phyloP scores from a whole-genome alignment of 2,888 invertebrate species.

The Dugesia japonica region DNA sequence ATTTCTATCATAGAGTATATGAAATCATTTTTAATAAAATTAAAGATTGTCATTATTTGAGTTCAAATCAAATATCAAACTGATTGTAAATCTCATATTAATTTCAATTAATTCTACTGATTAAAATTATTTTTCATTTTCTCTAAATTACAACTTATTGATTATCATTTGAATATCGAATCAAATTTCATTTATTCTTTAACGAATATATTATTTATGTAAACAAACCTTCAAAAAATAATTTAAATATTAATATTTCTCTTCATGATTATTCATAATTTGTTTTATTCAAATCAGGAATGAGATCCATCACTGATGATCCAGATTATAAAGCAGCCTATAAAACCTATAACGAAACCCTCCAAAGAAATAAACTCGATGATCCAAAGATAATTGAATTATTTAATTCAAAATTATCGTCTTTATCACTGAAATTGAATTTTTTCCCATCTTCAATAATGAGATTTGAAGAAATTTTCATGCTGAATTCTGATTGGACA shows the following conservation, averaged over 20 bases:
- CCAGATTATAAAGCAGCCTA: slow-evolving; percentile 41
- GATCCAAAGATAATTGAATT: slow-evolving; percentile 41
- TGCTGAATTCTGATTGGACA: slow-evolving; percentile 42
- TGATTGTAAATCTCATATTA: no score
- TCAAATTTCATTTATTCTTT: no score
- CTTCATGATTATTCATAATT: background rate
- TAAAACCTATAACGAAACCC: slow-evolving; percentile 35
- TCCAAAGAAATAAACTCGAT: background rate
- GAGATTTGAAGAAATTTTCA: slow-evolving; percentile 41
- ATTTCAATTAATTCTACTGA: no score
- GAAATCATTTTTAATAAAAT: no score
- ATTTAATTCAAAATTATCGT: slow-evolving; percentile 44
- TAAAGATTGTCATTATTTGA: no score
- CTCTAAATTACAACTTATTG: no score
- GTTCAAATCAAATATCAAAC: no score
- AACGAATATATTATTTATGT: no score
- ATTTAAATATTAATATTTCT: slow-evolving; percentile 30
- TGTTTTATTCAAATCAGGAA: background rate
- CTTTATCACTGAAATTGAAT: slow-evolving; percentile 41
- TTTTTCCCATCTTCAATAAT: slow-evolving; percentile 40
- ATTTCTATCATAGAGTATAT: no score
- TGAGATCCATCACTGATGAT: slow-evolving; percentile 37
- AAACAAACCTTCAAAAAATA: no score
- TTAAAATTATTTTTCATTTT: no score
- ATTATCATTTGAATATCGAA: no score